phyloP scores from a whole-genome alignment of 1,140 invertebrate genomes.

The Drosophila sp. region DNA sequence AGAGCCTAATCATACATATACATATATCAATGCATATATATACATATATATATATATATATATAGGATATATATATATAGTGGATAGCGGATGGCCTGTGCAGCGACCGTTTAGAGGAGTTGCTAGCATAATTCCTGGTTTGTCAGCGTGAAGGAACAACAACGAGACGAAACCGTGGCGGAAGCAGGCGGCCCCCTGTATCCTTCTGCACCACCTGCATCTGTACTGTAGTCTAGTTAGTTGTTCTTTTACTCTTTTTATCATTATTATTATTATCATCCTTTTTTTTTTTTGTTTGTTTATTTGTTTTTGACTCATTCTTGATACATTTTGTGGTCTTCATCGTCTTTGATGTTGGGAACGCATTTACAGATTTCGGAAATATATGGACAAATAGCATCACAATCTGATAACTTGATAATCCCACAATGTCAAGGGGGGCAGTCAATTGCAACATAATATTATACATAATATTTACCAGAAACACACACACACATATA shows the following conservation, averaged over 20 bases:
- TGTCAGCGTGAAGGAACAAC: neutral
- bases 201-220: conserved; percentile 2
- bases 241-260: neutral
- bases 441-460: neutral
- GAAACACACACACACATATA: neutral
- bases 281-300: neutral
- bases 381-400: conserved; percentile 8
- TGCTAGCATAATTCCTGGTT: neutral
- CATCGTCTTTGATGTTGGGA: neutral
- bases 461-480: neutral
- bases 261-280: neutral
- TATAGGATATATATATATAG: neutral
- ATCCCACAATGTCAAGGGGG: neutral
- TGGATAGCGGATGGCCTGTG: conserved; percentile 9
- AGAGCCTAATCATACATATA: conserved; percentile 10
- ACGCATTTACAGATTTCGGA: conserved; percentile 1
- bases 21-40: conserved; percentile 3
- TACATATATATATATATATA: conserved; percentile 1
- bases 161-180: neutral
- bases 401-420: conserved; percentile 2
- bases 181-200: neutral
- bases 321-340: conserved; percentile 3
- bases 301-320: conserved; percentile 5
- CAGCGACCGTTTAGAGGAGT: neutral
- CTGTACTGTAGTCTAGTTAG: neutral